phyloP scores from a whole-genome alignment of 2,888 invertebrate species.

The Drosophila pseudotalamancana region DNA sequence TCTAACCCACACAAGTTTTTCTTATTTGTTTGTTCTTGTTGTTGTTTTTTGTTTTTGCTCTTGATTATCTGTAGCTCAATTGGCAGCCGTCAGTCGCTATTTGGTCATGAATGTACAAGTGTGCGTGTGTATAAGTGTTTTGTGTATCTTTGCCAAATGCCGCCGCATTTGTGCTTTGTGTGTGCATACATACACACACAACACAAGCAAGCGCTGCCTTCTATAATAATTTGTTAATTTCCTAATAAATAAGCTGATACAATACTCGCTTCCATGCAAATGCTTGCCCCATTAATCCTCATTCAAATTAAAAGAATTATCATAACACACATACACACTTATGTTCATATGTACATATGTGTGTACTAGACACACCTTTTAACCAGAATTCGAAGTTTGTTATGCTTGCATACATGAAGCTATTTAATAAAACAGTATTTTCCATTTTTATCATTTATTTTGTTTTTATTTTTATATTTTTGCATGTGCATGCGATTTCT shows the following conservation, averaged over 20 bases:
- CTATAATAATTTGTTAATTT: slow-evolving; percentile 34
- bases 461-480: not conserved
- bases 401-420: not conserved
- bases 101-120: slow-evolving; percentile 21
- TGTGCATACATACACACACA: slow-evolving; percentile 28
- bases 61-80: slow-evolving; percentile 76
- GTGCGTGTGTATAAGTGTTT: not conserved
- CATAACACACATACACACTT: too few relatives aligned
- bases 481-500: slow-evolving; percentile 1
- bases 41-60: slow-evolving; percentile 56
- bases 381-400: not conserved
- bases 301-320: not conserved
- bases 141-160: slow-evolving; percentile 63
- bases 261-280: slow-evolving; percentile 2
- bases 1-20: slow-evolving; percentile 10
- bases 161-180: slow-evolving; percentile 47
- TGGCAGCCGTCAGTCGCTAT: slow-evolving; percentile 61
- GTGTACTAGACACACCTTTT: not conserved
- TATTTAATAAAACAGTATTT: slow-evolving; percentile 11
- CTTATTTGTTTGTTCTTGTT: slow-evolving; percentile 21
- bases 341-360: not conserved
- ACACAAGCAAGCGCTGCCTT: slow-evolving; percentile 12
- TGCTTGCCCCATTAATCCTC: slow-evolving; percentile 3
- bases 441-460: not conserved
- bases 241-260: slow-evolving; percentile 18